These are phyloP conservation scores for Apodemus agrarius DNA, from an alignment of 2,797 vertebrate species.

Conservation along the genomic window DNA sequence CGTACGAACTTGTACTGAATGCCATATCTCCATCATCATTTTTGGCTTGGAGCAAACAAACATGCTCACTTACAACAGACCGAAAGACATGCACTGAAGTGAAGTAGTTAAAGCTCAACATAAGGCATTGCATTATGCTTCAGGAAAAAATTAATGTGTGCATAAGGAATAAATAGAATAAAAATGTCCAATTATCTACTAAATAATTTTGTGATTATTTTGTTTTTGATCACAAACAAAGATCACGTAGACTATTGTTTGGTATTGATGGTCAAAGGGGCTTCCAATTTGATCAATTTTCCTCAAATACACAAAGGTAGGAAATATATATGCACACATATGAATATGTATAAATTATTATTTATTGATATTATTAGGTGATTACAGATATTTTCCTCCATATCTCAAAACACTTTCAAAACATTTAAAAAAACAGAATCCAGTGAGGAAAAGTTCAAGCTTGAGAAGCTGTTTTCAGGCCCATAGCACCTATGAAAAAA, in stretches of 20 bases:
- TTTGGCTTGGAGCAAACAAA: neutral
- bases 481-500: too few species aligned
- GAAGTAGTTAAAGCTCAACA: neutral
- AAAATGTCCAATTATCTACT: neutral
- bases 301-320: neutral
- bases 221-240: neutral
- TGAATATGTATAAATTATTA: neutral
- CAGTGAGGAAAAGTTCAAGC: neutral
- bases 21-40: neutral
- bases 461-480: neutral
- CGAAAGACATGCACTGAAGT: neutral
- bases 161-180: neutral
- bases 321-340: neutral
- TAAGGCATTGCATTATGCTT: neutral
- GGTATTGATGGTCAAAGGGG: neutral
- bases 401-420: slow-evolving; percentile 15
- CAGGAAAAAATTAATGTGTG: neutral
- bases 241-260: neutral
- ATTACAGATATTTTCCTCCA: neutral
- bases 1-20: neutral
- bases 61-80: neutral
- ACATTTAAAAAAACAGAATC: neutral
- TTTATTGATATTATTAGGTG: neutral
- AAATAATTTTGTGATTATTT: slow-evolving; percentile 18
- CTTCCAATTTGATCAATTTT: neutral